Base-by-base conservation (phyloP, 2,797 vertebrate species). In the Micrastur ruficollis region DNA sequence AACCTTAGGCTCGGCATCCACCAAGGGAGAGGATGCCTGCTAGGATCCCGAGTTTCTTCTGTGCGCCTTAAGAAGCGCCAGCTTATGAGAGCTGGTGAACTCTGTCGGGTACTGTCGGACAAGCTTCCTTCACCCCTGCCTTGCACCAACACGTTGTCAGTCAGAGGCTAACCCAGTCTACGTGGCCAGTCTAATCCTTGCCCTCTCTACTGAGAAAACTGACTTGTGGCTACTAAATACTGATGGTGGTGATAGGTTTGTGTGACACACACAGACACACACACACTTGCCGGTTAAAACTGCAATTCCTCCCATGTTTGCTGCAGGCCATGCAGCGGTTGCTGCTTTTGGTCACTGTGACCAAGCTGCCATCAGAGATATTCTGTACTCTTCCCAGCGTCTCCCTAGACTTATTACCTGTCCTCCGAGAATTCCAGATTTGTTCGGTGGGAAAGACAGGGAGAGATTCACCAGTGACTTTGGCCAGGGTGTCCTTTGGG, bases 11-110 rank as follows among this genome's bases (percentile, higher is more conserved):
- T 74, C 52, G 27, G 65, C 73, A 40, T 67, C 61, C 75, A 2
- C 52, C 31, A 40, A 27, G 66, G 26, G n/a, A 53, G 65, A 74
- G n/a, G 68, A 62, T 91, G 66, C 71, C 47, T 67, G 19, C 59
- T 67, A 40, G 83, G 52, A 80, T 46, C 86, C 74, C 0, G 0
- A 50, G 31, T 56, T 71, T 53, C 23, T 72, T 66, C 58, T 13
- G 5, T 34, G 27, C 0, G 0, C 0, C 0, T 50, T 40, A 40
- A 67, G 56, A 80, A 70, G 36, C 46, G 42, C 58, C 55, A 70
- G 31, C 6, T 68, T 84, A 61, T 2, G 5, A 66, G 50, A 88
- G 46, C 32, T 34, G 46, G 26, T 58, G 17, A 46, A 55, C 19
- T 47, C 23, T 5, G 1, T 4, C 46, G 47, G 32, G 16, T 66